phyloP scores from a whole-genome alignment of 2,888 invertebrate species.

The Drosophila rellima region DNA sequence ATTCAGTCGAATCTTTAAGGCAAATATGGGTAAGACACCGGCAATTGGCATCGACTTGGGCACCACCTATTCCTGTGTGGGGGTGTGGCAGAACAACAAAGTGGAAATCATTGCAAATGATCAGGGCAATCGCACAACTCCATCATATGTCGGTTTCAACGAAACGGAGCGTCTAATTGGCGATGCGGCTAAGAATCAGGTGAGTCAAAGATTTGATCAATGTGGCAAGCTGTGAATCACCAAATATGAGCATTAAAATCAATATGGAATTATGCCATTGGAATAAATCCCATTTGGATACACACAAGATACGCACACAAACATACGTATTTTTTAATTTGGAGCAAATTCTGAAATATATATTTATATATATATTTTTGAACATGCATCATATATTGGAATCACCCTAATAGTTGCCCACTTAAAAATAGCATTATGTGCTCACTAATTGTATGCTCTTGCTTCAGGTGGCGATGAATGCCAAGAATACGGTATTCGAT shows the following conservation, averaged over 20 bases:
- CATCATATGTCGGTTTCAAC: conserved; percentile 95
- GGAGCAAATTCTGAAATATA: neutral
- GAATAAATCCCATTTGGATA: neutral
- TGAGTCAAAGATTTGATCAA: conserved; percentile 75
- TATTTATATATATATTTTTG: neutral
- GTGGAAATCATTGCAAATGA: conserved; percentile 95
- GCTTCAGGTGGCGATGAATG: conserved; percentile 91
- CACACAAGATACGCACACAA: too few relatives aligned
- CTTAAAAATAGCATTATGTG: conserved; percentile 38
- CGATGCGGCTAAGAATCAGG: conserved; percentile 95
- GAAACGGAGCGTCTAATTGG: conserved; percentile 94
- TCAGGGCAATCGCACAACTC: conserved; percentile 95
- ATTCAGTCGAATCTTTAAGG: conserved; percentile 3
- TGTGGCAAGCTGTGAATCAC: conserved; percentile 20
- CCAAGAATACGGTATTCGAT: conserved; percentile 92
- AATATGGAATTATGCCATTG: conserved; percentile 13
- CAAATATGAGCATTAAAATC: conserved; percentile 36
- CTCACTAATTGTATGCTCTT: conserved; percentile 28
- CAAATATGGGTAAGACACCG: conserved; percentile 85
- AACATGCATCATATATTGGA: conserved; percentile 12
- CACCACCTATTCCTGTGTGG: conserved; percentile 95
- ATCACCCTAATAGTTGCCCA: conserved; percentile 13
- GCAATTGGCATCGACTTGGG: conserved; percentile 94
- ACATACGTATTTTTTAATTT: too few relatives aligned
- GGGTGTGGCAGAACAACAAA: conserved; percentile 93